Evolutionary conservation across 2,888 invertebrate genomes (phyloP), one percentile per base, ranked within the genome.

Genomic region (Patella caerulea): DNA sequence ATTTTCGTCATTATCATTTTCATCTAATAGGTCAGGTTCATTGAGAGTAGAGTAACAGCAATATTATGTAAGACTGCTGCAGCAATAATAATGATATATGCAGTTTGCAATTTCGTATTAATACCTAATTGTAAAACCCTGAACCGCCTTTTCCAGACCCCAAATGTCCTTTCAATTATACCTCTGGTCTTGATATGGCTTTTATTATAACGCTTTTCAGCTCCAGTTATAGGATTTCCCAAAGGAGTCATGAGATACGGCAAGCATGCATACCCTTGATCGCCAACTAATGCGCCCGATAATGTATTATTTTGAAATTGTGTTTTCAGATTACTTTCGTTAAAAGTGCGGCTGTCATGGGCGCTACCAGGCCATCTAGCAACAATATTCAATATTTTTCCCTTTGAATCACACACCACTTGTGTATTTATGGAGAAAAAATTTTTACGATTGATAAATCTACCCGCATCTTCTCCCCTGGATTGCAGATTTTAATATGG

Each of bases 371-470:
- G 59, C 59, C 59, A 59, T 19, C 59, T 59, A n/a, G 59, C 59
- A n/a, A 59, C 59, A 59, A 59, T 59, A 59, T 59, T 59, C 59
- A 59, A 59, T 59, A 59, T 59, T 59, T 59, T 59, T n/a, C 59
- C 59, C 19, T 17, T n/a, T n/a, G n/a, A n/a, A 59, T 59, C 59
- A 59, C 59, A 59, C 19, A 59, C 19, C n/a, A 59, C 59, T 59
- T 59, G 59, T n/a, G 59, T 59, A 59, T 59, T 59, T n/a, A 59
- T 59, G 1, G 59, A 59, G 19, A 59, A 59, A 19, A 59, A n/a
- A n/a, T 59, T 59, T 59, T 59, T 59, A 5, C 59, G 17, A 14
- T 59, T 59, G 17, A 59, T 59, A 59, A n/a, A 59, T 19, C 59
- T 59, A 17, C 12, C 65, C 11, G 65, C 12, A 14, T n/a, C 65